phyloP scores from a whole-genome alignment of 2,797 vertebrate species.

The Micropoecilia bifurca region DNA sequence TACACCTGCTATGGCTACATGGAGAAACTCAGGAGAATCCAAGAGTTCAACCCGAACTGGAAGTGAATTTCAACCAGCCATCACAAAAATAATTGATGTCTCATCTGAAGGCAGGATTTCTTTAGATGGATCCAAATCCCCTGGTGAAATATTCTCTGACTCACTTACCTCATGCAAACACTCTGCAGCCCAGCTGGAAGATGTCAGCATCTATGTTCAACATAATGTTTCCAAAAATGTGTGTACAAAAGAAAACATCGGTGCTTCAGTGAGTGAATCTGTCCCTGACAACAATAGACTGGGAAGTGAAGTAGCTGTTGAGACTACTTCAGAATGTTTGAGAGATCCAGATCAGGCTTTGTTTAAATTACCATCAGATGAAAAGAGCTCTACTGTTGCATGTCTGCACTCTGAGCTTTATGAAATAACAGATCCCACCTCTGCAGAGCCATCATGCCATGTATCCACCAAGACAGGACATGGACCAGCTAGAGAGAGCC shows the following conservation, averaged over 20 bases:
- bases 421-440: conserved; percentile 20
- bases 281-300: conserved; percentile 55
- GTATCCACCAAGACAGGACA: conserved; percentile 32
- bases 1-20: conserved; percentile 31
- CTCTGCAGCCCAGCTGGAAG: conserved; percentile 11
- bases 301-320: conserved; percentile 18
- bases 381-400: neutral
- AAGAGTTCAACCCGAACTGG: conserved; percentile 21
- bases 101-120: conserved; percentile 68
- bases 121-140: conserved; percentile 25
- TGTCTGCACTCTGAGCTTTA: conserved; percentile 6
- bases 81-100: conserved; percentile 81
- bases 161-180: conserved; percentile 14
- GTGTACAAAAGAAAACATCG: conserved; percentile 85
- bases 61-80: conserved; percentile 46
- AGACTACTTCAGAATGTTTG: conserved; percentile 76
- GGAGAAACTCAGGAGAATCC: conserved; percentile 37
- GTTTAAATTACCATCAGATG: conserved; percentile 34
- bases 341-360: neutral
- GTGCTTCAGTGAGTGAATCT: conserved; percentile 85
- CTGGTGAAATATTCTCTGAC: conserved; percentile 20
- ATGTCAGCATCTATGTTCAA: neutral
- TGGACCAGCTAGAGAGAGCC: conserved; percentile 29
- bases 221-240: conserved; percentile 71
- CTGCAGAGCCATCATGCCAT: conserved; percentile 12